Conservation (phyloP, 2,888 invertebrate species). For the Megaustenia siamemsis region DNA sequence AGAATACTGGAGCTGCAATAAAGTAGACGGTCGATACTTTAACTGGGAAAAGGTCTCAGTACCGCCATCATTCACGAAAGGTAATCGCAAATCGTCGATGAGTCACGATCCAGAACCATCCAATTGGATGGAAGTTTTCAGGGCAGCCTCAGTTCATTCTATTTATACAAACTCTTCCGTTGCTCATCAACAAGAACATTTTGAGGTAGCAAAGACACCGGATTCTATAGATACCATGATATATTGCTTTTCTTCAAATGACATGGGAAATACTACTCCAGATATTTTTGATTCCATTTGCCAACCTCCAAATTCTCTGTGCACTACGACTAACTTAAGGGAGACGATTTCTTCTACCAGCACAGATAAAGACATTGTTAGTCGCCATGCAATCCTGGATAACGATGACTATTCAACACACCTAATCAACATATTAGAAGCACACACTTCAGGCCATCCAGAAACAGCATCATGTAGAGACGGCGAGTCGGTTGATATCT, state of each 20-base stretch:
- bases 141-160: background rate
- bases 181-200: no score
- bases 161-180: background rate
- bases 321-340: background rate
- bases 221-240: background rate
- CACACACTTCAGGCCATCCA: no score
- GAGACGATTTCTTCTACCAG: background rate
- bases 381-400: background rate
- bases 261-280: background rate
- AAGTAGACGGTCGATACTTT: background rate
- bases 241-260: background rate
- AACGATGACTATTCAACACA: background rate
- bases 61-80: constrained; percentile 4
- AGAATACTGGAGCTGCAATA: background rate
- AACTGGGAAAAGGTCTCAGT: background rate
- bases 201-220: no score
- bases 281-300: background rate
- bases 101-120: background rate
- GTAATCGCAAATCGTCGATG: rapidly evolving
- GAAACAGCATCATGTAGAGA: no score
- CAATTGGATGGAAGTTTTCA: background rate
- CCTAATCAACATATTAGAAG: no score
- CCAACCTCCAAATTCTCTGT: background rate
- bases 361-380: background rate
- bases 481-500: no score